A percentile compares a stretch with the other conserved stretches of the same genome.
Evolutionary conservation across 2,888 invertebrate species (phyloP).

Genomic region (Eristalis intricaria): DNA sequence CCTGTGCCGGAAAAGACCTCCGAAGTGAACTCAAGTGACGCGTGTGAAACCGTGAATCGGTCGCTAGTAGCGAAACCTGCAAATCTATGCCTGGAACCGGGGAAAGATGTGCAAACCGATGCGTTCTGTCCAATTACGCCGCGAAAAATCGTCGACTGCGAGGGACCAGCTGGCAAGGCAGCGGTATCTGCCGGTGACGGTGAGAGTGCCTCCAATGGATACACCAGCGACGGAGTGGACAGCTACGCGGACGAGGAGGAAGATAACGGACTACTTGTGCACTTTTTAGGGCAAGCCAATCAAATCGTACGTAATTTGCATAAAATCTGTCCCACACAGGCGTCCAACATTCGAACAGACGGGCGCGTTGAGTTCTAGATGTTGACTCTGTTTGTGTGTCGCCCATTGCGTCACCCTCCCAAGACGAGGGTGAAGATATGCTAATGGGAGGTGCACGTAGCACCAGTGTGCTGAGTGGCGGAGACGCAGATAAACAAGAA

Average conservation of each 20-base stretch:
- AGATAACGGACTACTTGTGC: constrained; percentile 77
- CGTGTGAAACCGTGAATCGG: constrained; percentile 33
- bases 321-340: constrained; percentile 12
- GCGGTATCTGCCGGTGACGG: neutral
- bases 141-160: constrained; percentile 72
- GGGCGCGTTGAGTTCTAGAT: neutral
- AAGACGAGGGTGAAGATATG: neutral
- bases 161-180: constrained; percentile 20
- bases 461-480: neutral
- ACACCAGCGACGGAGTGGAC: constrained; percentile 62
- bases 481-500: constrained; percentile 11
- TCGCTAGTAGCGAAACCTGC: constrained; percentile 27
- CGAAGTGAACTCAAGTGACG: constrained; percentile 41
- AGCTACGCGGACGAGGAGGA: constrained; percentile 73
- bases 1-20: constrained; percentile 14
- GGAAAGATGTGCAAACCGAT: constrained; percentile 43
- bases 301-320: constrained; percentile 77
- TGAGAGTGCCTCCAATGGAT: constrained; percentile 54
- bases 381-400: constrained; percentile 10
- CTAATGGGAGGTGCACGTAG: constrained; percentile 45
- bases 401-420: constrained; percentile 6
- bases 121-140: constrained; percentile 73
- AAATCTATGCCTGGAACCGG: constrained; percentile 40
- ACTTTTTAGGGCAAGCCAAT: constrained; percentile 78
- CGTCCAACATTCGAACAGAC: neutral